Conservation (phyloP, 37 sponge, comb jelly and placozoan species). For the Bolinopsis microptera region DNA sequence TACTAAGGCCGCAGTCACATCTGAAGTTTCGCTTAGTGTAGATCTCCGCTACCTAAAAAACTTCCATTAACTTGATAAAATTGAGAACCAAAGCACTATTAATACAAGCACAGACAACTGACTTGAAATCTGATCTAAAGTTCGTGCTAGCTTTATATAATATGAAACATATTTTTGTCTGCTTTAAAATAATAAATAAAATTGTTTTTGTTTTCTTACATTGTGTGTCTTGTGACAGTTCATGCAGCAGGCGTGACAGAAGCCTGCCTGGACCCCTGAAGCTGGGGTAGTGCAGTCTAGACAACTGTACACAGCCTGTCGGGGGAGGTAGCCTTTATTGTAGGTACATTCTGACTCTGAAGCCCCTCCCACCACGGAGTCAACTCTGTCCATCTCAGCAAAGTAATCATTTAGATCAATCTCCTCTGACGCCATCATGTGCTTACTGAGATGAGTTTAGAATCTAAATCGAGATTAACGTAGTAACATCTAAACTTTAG, state of each 20-base stretch:
- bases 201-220: too few species aligned
- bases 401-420: background rate
- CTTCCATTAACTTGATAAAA: too few species aligned
- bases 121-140: too few species aligned
- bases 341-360: slow-evolving; percentile 23
- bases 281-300: slow-evolving; percentile 70
- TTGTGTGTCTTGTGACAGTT: slow-evolving; percentile 88
- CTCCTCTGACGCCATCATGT: background rate
- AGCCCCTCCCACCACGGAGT: background rate
- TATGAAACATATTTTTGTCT: too few species aligned
- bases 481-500: too few species aligned
- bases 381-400: background rate
- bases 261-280: slow-evolving; percentile 71
- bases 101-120: too few species aligned
- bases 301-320: slow-evolving; percentile 94
- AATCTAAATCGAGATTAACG: too few species aligned
- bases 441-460: background rate
- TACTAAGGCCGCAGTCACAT: slow-evolving; percentile 99
- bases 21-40: slow-evolving; percentile 96
- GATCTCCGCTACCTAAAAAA: slow-evolving; percentile 86
- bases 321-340: slow-evolving; percentile 77
- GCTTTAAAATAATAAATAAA: too few species aligned
- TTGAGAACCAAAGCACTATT: too few species aligned
- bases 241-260: slow-evolving; percentile 93
- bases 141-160: too few species aligned